Conservation (phyloP, 2,888 invertebrate species). For the Tetramorium bicarinatum region DNA sequence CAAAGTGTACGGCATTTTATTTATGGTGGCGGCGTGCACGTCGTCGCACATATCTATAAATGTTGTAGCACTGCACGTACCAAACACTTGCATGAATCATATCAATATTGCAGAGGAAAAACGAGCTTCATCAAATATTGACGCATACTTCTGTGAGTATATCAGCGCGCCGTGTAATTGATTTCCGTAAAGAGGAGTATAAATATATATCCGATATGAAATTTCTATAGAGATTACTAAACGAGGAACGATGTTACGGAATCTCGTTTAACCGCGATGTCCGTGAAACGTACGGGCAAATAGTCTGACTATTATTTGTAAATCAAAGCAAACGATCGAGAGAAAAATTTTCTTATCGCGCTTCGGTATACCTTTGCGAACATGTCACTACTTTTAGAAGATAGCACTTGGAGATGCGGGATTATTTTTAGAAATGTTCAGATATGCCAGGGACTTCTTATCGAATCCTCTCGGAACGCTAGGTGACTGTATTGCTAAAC, state of each 20-base stretch:
- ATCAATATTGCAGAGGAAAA: constrained; percentile 31
- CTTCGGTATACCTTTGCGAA: neutral
- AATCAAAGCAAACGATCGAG: constrained; percentile 4
- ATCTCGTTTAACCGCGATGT: constrained; percentile 21
- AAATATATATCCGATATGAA: constrained; percentile 7
- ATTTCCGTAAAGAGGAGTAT: constrained; percentile 19
- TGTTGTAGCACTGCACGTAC: neutral
- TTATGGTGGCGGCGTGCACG: constrained; percentile 6
- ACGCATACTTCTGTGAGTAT: constrained; percentile 35
- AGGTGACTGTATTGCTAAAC: constrained; percentile 58
- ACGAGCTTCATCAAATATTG: constrained; percentile 42
- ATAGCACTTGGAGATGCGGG: constrained; percentile 3
- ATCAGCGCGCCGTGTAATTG: constrained; percentile 7
- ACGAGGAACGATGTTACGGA: constrained; percentile 21
- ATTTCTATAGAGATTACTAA: constrained; percentile 10
- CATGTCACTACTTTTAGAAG: constrained; percentile 3
- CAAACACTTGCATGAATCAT: constrained; percentile 24
- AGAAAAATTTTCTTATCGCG: constrained; percentile 28
- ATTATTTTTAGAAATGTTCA: constrained; percentile 37
- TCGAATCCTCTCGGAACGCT: constrained; percentile 51
- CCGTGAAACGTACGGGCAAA: constrained; percentile 4
- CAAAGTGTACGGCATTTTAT: constrained; percentile 12
- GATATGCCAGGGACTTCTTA: constrained; percentile 46
- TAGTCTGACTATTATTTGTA: constrained; percentile 25
- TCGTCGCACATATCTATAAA: constrained; percentile 28